Percentiles rank a stretch among this genome's conserved stretches.
Evolutionary conservation across 2,113 vertebrate genomes (phyloP).

Genomic region (Pongo pygmaeus): DNA sequence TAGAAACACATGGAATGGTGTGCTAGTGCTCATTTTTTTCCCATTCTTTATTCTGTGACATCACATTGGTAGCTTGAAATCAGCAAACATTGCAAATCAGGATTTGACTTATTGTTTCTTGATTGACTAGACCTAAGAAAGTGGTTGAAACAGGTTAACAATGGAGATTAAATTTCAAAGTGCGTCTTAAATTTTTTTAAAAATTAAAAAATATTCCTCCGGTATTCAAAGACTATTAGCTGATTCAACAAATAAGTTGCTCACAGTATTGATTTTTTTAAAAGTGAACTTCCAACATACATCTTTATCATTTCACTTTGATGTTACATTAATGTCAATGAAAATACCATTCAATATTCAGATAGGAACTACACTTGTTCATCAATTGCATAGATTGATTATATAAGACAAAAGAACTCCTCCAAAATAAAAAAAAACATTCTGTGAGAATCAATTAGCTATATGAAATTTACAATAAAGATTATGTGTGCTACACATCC

Average conservation of each 20-base stretch:
- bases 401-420: neutral
- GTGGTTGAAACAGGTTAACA: neutral
- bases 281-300: neutral
- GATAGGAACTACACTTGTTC: neutral
- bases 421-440: neutral
- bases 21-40: too few species aligned
- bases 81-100: neutral
- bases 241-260: neutral
- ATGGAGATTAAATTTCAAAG: neutral
- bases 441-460: neutral
- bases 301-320: neutral
- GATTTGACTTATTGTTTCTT: neutral
- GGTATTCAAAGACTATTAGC: neutral
- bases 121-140: neutral
- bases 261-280: neutral
- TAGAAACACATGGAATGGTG: neutral
- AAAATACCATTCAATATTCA: neutral
- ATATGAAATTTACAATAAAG: constrained; percentile 1
- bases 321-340: neutral
- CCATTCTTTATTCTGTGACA: neutral
- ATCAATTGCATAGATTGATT: neutral
- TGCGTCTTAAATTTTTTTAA: neutral
- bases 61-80: neutral
- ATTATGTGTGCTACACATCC: neutral
- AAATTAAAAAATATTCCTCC: neutral